Evolutionary conservation across 37 sponge, comb jelly and placozoan genomes (phyloP).

Genomic region (Bolinopsis microptera): DNA sequence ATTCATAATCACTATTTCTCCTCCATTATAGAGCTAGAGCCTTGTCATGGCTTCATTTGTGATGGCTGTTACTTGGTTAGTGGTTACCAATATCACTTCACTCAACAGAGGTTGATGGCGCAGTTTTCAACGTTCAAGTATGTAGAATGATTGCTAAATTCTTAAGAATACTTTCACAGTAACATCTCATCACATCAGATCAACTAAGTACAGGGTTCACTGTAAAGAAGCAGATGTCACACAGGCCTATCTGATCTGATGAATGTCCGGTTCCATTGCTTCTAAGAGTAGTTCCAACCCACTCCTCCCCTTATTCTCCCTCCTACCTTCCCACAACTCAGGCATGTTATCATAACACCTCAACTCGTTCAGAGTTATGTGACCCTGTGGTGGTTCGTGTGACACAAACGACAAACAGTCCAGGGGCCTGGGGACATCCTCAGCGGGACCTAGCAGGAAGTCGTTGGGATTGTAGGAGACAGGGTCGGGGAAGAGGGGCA

Average conservation of each 20-base stretch:
- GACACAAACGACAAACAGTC: conserved; percentile 49
- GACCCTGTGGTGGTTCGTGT: conserved; percentile 35
- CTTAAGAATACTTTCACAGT: too few species aligned
- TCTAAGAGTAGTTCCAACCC: not conserved
- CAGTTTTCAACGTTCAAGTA: too few species aligned
- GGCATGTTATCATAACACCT: conserved; percentile 15
- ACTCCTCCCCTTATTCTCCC: not conserved
- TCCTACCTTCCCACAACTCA: not conserved
- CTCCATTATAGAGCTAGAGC: too few species aligned
- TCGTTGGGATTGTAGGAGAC: not conserved
- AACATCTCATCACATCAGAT: too few species aligned
- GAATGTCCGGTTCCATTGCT: conserved; percentile 42
- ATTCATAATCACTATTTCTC: too few species aligned
- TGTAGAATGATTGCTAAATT: too few species aligned
- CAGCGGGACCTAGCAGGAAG: conserved; percentile 39
- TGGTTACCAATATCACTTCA: too few species aligned
- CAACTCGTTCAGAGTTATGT: conserved; percentile 26
- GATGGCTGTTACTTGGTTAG: too few species aligned
- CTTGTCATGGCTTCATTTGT: too few species aligned
- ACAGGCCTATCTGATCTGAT: conserved; percentile 1
- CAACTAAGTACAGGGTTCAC: too few species aligned
- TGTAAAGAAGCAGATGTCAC: too few species aligned
- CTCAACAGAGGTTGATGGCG: too few species aligned
- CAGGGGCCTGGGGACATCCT: conserved; percentile 16
- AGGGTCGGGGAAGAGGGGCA: conserved; percentile 12